phyloP scores from a whole-genome alignment of 2,797 vertebrate genomes.

The Bovichtus variegatus region DNA sequence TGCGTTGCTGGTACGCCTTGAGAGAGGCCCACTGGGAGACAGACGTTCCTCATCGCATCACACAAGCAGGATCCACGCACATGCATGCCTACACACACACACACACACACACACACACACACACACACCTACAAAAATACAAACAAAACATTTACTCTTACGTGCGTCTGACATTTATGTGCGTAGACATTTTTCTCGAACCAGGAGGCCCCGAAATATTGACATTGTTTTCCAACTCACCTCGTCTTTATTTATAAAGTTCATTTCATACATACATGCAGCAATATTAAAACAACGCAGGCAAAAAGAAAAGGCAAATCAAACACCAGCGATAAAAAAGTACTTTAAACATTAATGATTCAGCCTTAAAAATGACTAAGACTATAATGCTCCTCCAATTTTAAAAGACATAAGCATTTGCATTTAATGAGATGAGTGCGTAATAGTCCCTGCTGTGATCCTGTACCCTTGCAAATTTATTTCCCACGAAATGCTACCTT shows the following conservation, averaged over 20 bases:
- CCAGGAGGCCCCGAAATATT: conserved; percentile 34
- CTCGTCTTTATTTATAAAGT: too few relatives aligned
- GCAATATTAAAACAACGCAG: too few relatives aligned
- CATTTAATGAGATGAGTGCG: conserved; percentile 20
- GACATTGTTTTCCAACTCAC: conserved; percentile 15
- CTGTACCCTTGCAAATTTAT: not conserved
- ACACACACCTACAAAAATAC: conserved; percentile 15
- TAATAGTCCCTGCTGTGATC: conserved; percentile 39
- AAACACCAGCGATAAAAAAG: too few relatives aligned
- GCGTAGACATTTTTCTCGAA: conserved; percentile 9
- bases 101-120: conserved; percentile 1
- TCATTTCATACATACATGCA: too few relatives aligned
- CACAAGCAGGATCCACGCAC: conserved; percentile 47
- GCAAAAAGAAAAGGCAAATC: too few relatives aligned
- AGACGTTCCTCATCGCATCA: conserved; percentile 71
- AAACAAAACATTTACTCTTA: conserved; percentile 12
- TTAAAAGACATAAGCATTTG: conserved; percentile 9
- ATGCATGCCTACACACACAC: conserved; percentile 33
- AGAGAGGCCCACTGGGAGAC: conserved; percentile 74
- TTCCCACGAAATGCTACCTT: not conserved
- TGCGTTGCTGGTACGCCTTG: conserved; percentile 49
- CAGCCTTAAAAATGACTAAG: too few relatives aligned
- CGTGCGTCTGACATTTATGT: not conserved
- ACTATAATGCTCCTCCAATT: too few relatives aligned
- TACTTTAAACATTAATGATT: too few relatives aligned